Base-by-base conservation (phyloP, 2,888 invertebrate species). In the Agonopterix arenella region DNA sequence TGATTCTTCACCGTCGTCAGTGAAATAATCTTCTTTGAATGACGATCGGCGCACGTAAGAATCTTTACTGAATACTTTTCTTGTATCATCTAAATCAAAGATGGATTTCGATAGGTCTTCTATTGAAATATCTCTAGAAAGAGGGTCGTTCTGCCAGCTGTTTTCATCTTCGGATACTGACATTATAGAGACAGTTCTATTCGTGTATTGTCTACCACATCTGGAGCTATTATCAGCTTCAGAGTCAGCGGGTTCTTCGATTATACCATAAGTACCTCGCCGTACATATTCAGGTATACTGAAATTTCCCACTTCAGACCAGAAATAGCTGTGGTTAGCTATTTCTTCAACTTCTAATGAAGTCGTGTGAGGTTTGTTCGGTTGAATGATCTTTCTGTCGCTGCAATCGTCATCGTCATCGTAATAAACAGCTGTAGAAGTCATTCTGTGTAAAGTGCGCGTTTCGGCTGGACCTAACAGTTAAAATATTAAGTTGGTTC, bases 401-500 rank as follows among this genome's bases (percentile, higher is more conserved):
- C 61, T 67, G 52, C 68, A 68, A 64, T 90, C 90, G 61, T 91
- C 91, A 65, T 76, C 74, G 47, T 78, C 80, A 64, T 85, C 84
- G 64, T 90, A 91, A 76, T 90, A 90, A 53, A 91, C 88, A 53
- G 91, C 89, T 45, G 90, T 91, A 49, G 92, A 89, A 48, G 89
- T 91, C 90, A 92, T 91, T 90, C 91, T 92, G 88, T 92, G 92
- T 77, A 92, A 90, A 60, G 91, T 90, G 78, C 90, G 92, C 64
- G 90, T 90, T 89, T 92, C 92, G 60, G 92, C 92, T 61, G 92
- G 91, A 91, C 92, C 92, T 93, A 89, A 56, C 84, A 86, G 76
- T 89, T 85, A 82, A 86, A 86, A 88, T 82, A 82, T 72, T 76
- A 80, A 76, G 71, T 73, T 74, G 71, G 76, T 68, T 71, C 68